Evolutionary conservation across 2,113 vertebrate species (phyloP), one percentile per base, ranked within the genome.

Genomic region (Heterocephalus glaber): DNA sequence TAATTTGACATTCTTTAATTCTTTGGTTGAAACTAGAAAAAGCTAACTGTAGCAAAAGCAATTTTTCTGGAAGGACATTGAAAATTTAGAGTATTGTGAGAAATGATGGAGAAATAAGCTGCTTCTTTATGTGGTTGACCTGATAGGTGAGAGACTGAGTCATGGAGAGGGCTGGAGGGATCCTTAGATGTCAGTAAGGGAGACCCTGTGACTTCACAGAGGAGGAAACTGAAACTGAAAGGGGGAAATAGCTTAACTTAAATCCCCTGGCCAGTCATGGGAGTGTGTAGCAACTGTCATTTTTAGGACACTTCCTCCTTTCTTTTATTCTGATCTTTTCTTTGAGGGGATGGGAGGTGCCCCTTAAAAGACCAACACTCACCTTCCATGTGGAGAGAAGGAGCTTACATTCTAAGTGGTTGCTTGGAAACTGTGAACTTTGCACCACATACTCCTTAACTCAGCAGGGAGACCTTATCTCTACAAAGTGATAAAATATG

Each of bases 1-100:
- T 28, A 12, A 52, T 20, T 41, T 41, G 54, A 22, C 58, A 26
- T 60, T 87, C 83, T 94, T 95, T 93, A 44, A 52, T 85, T 70
- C 16, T 90, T 92, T 52, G 19, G 4, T 7, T 80, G 63, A 89
- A 87, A 91, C 44, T 35, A 94, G 66, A 28, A 72, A 90, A 92
- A 65, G 84, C 35, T 60, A 84, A 72, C 19, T 60, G 12, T 63
- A 86, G 83, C 28, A 41, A 76, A 66, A 56, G 49, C 2, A 54
- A 11, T 49, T 56, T 28, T 76, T 80, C 56, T 60, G 85, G n/a
- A 95, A 79, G 41, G 81, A 77, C 54, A 60, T 24, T 58, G 24
- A 28, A 52, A 93, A 41, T 30, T 77, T 66, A 12, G 4, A 74
- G 88, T 92, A 65, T 49, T 47, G 22, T 70, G 61, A 84, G 80